Conservation (phyloP, 2,113 vertebrate species). For the Sinosuthora webbiana region DNA sequence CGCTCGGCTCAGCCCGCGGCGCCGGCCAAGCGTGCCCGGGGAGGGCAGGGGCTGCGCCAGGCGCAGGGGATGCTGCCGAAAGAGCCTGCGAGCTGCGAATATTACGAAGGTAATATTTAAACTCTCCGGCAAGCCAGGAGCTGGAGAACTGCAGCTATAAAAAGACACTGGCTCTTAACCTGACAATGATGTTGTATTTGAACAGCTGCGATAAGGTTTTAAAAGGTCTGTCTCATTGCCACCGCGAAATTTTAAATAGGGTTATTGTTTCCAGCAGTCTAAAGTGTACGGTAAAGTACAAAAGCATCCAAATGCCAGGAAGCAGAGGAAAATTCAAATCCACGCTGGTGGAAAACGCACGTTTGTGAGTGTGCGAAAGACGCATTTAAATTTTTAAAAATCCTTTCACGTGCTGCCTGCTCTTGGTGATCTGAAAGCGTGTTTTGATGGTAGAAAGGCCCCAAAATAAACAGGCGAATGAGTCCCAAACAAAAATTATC, state of each 20-base stretch:
- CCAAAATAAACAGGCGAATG: conserved; percentile 51
- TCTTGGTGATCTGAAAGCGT: background rate
- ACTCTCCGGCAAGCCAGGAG: conserved; percentile 30
- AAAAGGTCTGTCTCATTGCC: conserved; percentile 85
- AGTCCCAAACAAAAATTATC: conserved; percentile 38
- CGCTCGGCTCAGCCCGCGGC: background rate
- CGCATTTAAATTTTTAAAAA: background rate
- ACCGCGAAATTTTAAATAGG: conserved; percentile 74
- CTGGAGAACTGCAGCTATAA: conserved; percentile 56
- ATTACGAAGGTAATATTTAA: conserved; percentile 64
- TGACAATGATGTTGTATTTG: conserved; percentile 90
- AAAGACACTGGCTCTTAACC: conserved; percentile 80
- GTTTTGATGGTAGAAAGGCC: background rate
- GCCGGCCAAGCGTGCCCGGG: background rate
- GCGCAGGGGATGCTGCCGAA: background rate
- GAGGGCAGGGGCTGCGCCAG: background rate
- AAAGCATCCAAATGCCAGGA: conserved; percentile 50
- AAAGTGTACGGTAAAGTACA: conserved; percentile 48
- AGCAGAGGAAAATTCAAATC: conserved; percentile 33
- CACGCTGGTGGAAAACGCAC: background rate
- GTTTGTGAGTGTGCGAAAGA: background rate
- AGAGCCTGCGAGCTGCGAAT: conserved; percentile 3
- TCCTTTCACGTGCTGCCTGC: conserved; percentile 24
- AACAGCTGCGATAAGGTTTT: conserved; percentile 83
- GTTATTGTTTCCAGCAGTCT: conserved; percentile 73